These are phyloP conservation scores for Acropora yongei DNA, from an alignment of 64 coral and sea anemone species.

Conservation along the genomic window DNA sequence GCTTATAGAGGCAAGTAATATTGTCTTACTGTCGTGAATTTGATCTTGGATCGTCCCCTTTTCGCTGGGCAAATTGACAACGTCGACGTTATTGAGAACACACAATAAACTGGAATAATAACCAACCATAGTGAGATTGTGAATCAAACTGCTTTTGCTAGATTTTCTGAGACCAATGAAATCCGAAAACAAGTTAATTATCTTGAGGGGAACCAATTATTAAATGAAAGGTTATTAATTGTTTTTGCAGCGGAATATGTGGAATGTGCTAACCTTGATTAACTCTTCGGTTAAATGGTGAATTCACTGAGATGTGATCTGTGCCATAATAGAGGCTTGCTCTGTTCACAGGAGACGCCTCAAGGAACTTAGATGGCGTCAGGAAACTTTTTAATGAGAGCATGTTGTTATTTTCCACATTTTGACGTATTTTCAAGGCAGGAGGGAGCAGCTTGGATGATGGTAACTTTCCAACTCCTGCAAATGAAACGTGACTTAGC, in stretches of 20 bases:
- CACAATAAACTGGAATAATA: too few relatives aligned
- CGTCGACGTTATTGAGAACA: too few relatives aligned
- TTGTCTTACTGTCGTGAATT: not conserved
- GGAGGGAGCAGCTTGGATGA: slow-evolving; percentile 28
- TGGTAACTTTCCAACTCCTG: slow-evolving; percentile 9
- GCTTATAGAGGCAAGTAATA: too few relatives aligned
- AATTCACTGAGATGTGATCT: not conserved
- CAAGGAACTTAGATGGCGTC: slow-evolving; percentile 25
- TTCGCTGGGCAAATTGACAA: too few relatives aligned
- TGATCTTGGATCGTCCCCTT: too few relatives aligned
- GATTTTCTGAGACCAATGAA: too few relatives aligned
- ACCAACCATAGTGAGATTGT: too few relatives aligned
- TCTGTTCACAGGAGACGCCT: slow-evolving; percentile 35
- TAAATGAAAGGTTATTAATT: too few relatives aligned
- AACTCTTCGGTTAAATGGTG: slow-evolving; percentile 1
- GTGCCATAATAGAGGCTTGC: not conserved
- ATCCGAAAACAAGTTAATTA: too few relatives aligned
- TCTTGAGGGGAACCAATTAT: too few relatives aligned
- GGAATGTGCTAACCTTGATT: slow-evolving; percentile 5
- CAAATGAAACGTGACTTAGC: slow-evolving; percentile 10
- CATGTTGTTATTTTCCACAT: slow-evolving; percentile 11
- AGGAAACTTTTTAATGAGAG: slow-evolving; percentile 51
- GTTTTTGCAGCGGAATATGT: too few relatives aligned
- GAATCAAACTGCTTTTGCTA: too few relatives aligned
- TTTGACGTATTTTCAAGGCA: not conserved